Base-by-base conservation (phyloP, 2,113 vertebrate species). In the Pterocles burchelli region DNA sequence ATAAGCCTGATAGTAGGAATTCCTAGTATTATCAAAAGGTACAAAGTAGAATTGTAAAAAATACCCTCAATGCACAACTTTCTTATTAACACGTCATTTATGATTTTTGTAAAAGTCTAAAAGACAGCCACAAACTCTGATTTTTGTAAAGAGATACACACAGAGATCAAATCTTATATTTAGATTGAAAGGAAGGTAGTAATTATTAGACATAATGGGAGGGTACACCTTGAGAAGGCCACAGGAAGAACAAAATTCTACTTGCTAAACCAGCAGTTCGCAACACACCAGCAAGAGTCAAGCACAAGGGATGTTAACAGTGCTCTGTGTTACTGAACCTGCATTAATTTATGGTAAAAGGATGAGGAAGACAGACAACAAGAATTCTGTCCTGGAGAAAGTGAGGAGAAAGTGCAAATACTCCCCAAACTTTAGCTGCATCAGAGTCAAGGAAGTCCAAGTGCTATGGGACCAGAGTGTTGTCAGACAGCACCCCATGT, bases 251-350 rank as follows among this genome's bases (percentile, higher is more conserved):
- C 3, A 61, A 24, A 75, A 75, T 75, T 75, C 29, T 72, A 1
- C 20, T n/a, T 75, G 17, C 45, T 81, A 71, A 93, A 72, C 9
- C 20, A 81, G 17, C 16, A 36, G 13, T 73, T 86, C 38, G 17
- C 24, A 73, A 54, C 7, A 21, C 49, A 52, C 5, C 17, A 62
- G 11, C 24, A 52, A 76, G 43, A 79, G 59, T 46, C 13, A 76
- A 57, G 31, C 54, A n/a, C 0, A 0, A 84, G 38, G 36, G 20
- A 29, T 65, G 8, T 34, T 51, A 63, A 10, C 5, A 28, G 29
- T 19, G 38, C 10, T 63, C 17, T 51, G 34, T 46, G 19, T 59
- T 55, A 48, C 26, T 51, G 52, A 41, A 76, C 34, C 29, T 89
- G 16, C 13, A 31, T 55, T 24, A 26, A 6, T 46, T 2, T 25